These are phyloP conservation scores for Dolichopus griseipennis DNA, from an alignment of 2,888 invertebrate species.

Conservation along the genomic window DNA sequence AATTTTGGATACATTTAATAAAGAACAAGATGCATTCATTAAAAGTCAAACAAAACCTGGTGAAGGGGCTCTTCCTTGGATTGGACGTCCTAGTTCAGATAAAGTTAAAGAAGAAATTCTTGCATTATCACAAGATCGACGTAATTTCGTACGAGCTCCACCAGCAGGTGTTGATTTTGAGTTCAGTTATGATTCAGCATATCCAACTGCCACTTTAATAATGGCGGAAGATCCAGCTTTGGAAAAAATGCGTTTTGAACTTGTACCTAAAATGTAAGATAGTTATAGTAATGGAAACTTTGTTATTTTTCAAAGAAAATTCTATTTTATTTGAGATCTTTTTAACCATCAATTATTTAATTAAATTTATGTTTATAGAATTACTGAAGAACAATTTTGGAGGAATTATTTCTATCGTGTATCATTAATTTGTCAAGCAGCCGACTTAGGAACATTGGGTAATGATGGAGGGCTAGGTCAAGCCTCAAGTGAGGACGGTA, in stretches of 20 bases:
- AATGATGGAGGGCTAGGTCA: conserved; percentile 41
- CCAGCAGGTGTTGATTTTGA: conserved; percentile 91
- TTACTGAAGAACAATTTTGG: conserved; percentile 98
- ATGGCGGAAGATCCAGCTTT: conserved; percentile 92
- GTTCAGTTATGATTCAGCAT: conserved; percentile 88
- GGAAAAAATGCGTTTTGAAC: conserved; percentile 96
- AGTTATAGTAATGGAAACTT: too few species aligned
- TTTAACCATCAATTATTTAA: background rate
- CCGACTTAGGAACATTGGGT: conserved; percentile 53
- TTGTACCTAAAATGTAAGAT: conserved; percentile 96
- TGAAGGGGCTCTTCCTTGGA: conserved; percentile 78
- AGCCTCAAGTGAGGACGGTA: conserved; percentile 44
- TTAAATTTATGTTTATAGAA: conserved; percentile 47
- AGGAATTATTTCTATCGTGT: conserved; percentile 99
- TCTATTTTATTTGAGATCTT: too few species aligned
- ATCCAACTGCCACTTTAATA: conserved; percentile 88
- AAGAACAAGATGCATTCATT: conserved; percentile 93
- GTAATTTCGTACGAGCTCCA: conserved; percentile 95
- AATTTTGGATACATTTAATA: conserved; percentile 92
- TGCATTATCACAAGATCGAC: conserved; percentile 89
- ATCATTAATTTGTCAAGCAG: conserved; percentile 94
- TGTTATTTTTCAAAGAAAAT: too few species aligned
- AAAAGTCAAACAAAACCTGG: conserved; percentile 67
- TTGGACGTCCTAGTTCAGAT: conserved; percentile 89
- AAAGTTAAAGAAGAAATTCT: conserved; percentile 92